Conservation (phyloP, 2,888 invertebrate species). For the Xestobium rufovillosum region DNA sequence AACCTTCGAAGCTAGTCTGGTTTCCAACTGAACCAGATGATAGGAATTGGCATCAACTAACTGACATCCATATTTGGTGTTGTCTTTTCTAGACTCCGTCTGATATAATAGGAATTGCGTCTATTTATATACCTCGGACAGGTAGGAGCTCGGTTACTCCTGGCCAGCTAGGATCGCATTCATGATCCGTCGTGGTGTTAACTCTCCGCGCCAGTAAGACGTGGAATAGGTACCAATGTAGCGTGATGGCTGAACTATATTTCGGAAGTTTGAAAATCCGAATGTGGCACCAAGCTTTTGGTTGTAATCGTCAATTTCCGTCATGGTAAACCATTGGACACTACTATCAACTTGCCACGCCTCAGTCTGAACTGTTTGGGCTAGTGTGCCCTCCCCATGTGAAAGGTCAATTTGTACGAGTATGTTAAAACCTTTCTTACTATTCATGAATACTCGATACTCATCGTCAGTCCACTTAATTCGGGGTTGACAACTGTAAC, state of each 20-base stretch:
- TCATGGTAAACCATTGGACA: conserved; percentile 1
- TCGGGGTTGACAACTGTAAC: no score
- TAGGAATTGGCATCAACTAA: background rate
- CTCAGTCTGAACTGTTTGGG: conserved; percentile 1
- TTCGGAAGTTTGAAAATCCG: background rate
- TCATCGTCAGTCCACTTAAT: no score
- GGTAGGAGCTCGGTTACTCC: background rate
- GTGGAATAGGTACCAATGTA: background rate
- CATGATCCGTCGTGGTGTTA: background rate
- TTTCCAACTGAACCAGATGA: conserved; percentile 2
- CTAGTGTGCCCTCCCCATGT: background rate
- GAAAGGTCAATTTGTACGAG: no score
- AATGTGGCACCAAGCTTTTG: conserved; percentile 2
- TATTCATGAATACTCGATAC: no score
- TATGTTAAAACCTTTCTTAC: no score
- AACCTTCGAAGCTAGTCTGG: background rate
- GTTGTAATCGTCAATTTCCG: background rate
- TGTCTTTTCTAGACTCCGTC: no score
- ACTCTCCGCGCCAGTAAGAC: background rate
- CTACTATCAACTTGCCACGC: background rate
- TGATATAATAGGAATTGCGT: background rate
- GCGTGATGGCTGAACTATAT: background rate
- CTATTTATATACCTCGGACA: conserved; percentile 1
- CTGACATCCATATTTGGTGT: background rate
- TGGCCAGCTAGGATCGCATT: background rate